A percentile compares a stretch with the other conserved stretches of the same genome.
These are phyloP conservation scores for Colletes gigas DNA, from an alignment of 1,140 invertebrate genomes.

Conservation along the genomic window DNA sequence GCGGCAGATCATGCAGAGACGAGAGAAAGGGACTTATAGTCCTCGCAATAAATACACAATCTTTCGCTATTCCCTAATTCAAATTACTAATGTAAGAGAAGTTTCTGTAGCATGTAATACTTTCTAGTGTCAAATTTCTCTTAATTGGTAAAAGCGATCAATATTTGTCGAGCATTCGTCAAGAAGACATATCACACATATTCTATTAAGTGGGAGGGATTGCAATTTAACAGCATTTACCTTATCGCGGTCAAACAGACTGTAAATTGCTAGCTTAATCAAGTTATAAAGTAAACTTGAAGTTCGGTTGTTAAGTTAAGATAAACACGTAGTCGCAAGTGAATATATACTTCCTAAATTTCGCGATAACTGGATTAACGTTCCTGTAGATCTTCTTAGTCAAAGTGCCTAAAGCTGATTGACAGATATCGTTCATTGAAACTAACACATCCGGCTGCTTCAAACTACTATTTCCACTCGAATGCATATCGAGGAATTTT, in stretches of 20 bases:
- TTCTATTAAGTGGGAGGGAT: neutral
- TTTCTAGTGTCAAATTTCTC: too few species aligned
- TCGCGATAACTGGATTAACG: neutral
- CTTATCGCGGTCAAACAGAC: neutral
- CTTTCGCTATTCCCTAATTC: too few species aligned
- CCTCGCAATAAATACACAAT: too few species aligned
- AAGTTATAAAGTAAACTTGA: constrained; percentile 13
- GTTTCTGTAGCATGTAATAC: too few species aligned
- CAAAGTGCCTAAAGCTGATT: neutral
- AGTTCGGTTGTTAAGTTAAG: neutral
- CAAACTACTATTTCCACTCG: too few species aligned
- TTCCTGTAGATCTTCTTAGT: neutral
- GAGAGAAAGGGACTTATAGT: neutral
- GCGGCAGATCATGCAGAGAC: neutral
- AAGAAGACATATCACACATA: too few species aligned
- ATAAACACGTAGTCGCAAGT: neutral
- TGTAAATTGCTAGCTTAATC: neutral
- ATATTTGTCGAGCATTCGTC: too few species aligned
- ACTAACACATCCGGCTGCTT: neutral
- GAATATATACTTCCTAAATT: constrained; percentile 3
- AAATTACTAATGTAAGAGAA: too few species aligned
- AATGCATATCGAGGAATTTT: too few species aligned
- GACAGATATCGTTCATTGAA: neutral
- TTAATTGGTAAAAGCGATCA: too few species aligned
- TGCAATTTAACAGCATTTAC: neutral